Percentiles rank a stretch among this genome's conserved stretches.
Evolutionary conservation across 2,113 vertebrate species (phyloP).

Genomic region (Tragelaphus imberbis): DNA sequence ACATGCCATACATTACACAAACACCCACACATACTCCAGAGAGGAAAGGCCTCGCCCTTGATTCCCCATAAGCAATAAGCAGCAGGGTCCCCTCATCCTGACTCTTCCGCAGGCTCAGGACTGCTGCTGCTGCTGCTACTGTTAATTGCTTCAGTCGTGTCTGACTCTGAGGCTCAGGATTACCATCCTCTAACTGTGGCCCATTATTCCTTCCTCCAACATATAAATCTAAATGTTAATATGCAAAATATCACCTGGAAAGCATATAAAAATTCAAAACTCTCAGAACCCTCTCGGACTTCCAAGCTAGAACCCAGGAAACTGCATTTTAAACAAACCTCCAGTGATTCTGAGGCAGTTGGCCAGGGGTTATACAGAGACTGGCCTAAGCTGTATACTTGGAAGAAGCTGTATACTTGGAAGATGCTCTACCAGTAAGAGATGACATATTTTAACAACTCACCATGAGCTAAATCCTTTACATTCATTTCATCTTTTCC

Average conservation of each 20-base stretch:
- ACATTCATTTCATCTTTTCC: neutral
- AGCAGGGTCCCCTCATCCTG: neutral
- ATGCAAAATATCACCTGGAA: neutral
- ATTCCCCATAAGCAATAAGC: neutral
- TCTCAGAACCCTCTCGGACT: neutral
- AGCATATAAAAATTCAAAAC: neutral
- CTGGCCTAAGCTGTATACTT: neutral
- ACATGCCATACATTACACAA: neutral
- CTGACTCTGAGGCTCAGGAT: neutral
- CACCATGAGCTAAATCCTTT: neutral
- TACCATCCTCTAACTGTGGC: neutral
- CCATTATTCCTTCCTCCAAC: neutral
- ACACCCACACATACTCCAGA: neutral
- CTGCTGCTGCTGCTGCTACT: neutral
- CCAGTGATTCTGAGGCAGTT: neutral
- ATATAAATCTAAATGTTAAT: neutral
- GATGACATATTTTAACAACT: neutral
- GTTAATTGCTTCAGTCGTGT: neutral
- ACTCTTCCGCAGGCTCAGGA: neutral
- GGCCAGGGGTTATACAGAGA: neutral
- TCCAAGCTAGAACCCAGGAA: neutral
- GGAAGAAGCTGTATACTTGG: neutral
- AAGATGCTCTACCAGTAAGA: neutral
- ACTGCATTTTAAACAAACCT: neutral
- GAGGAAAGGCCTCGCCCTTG: neutral